These are phyloP conservation scores for Aythya baeri DNA, from an alignment of 2,113 vertebrate genomes.

Conservation along the genomic window DNA sequence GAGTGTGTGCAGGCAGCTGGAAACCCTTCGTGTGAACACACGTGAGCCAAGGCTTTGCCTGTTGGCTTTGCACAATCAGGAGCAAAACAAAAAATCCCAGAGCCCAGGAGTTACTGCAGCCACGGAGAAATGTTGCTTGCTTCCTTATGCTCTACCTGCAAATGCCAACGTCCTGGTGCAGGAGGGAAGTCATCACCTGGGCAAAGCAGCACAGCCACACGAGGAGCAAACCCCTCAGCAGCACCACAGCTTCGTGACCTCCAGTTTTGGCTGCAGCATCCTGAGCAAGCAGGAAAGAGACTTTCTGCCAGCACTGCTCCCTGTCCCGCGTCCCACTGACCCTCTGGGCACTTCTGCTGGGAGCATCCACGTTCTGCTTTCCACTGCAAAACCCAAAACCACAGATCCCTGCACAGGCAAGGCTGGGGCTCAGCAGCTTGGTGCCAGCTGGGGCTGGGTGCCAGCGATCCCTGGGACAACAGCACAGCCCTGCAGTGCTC, in stretches of 20 bases:
- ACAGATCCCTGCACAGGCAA: background rate
- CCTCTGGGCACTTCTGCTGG: fast-evolving
- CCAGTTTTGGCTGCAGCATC: background rate
- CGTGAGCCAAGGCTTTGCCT: fast-evolving
- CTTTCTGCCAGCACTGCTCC: background rate
- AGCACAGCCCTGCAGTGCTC: background rate
- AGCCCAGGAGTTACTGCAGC: fast-evolving
- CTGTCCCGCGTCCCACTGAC: fast-evolving
- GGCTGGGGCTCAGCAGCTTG: background rate
- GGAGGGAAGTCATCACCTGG: background rate
- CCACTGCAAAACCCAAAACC: too few relatives aligned
- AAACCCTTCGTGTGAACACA: fast-evolving
- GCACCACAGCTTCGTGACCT: fast-evolving
- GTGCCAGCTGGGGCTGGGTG: background rate
- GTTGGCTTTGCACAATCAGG: fast-evolving
- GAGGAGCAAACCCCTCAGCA: background rate
- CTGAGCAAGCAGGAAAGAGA: fast-evolving
- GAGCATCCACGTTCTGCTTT: background rate
- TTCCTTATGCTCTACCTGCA: fast-evolving
- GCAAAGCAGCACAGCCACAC: fast-evolving
- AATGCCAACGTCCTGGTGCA: fast-evolving
- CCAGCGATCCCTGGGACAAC: background rate
- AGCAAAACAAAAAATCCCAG: fast-evolving
- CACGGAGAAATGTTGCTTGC: fast-evolving
- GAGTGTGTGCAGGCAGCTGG: fast-evolving